Base-by-base conservation (phyloP, 2,888 invertebrate species). In the Dilophus febrilis region DNA sequence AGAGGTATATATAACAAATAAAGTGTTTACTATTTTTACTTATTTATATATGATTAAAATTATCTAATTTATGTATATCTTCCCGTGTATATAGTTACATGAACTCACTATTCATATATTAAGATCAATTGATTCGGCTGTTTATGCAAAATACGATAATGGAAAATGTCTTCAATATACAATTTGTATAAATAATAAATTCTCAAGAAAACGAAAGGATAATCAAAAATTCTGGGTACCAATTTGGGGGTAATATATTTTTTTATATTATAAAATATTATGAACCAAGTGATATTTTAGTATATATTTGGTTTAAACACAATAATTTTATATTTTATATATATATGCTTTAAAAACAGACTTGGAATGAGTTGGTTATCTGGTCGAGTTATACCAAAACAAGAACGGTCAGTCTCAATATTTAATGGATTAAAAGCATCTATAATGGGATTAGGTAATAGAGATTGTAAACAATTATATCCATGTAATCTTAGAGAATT, bases 361-460 rank as follows among this genome's bases (percentile, higher is more conserved):
- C 68, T 78, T 44, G 81, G 79, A n/a, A 71, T 81, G 59, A 78
- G 80, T 43, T 83, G 81, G 80, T 57, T 75, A 7, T 74, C 77
- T 0, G 74, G 79, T 1, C 61, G 61, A 47, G 48, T 71, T 30
- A 47, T 60, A 14, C 54, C 53, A 41, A 54, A 50, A 43, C 46
- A 56, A 35, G 52, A 60, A 26, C 54, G 59, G 11, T 61, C 65
- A 51, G 60, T 66, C 38, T 61, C 67, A 42, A 70, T 66, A 62
- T 51, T 72, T 45, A 68, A 70, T 43, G 72, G 74, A 32, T 56
- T 82, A 43, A 72, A 73, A 47, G 79, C 81, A 8, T 71, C 76
- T 2, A 65, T 72, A 2, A 56, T 80, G 16, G 81, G 81, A 0
- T 60, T 81, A 37, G 80, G 79, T 10, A 72, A 71, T 38, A 76